These are phyloP conservation scores for Corydoras sp. DNA, from an alignment of 2,113 vertebrate species.

Conservation along the genomic window DNA sequence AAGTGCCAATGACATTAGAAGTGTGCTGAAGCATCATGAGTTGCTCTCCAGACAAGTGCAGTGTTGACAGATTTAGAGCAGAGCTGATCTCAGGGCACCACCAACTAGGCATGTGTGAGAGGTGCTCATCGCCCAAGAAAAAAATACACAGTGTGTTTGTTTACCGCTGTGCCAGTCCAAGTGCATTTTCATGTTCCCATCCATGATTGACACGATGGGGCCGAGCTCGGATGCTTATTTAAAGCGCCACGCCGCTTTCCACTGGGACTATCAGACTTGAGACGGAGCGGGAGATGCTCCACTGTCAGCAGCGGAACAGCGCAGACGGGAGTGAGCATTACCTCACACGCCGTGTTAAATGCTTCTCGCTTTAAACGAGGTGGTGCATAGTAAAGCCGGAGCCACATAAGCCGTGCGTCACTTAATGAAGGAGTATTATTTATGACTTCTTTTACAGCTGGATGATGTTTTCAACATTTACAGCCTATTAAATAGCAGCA, in stretches of 20 bases:
- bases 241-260: slow-evolving; percentile 27
- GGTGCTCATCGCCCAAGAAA: slow-evolving; percentile 16
- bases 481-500: slow-evolving; percentile 12
- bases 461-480: slow-evolving; percentile 22
- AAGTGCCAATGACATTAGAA: slow-evolving; percentile 19
- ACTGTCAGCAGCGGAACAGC: not conserved
- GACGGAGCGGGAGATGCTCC: slow-evolving; percentile 15
- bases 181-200: slow-evolving; percentile 42
- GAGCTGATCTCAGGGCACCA: slow-evolving; percentile 39
- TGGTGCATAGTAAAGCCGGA: slow-evolving; percentile 24
- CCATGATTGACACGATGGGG: slow-evolving; percentile 36
- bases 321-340: not conserved
- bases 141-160: slow-evolving; percentile 34
- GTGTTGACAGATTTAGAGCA: slow-evolving; percentile 45
- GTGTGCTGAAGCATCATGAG: slow-evolving; percentile 30
- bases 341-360: slow-evolving; percentile 13
- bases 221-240: slow-evolving; percentile 18
- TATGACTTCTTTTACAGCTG: slow-evolving; percentile 5
- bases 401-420: slow-evolving; percentile 12
- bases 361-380: slow-evolving; percentile 24
- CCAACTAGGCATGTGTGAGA: slow-evolving; percentile 3
- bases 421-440: slow-evolving; percentile 23
- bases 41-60: slow-evolving; percentile 32
- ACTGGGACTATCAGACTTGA: not conserved
- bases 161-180: slow-evolving; percentile 36